phyloP scores from a whole-genome alignment of 2,888 invertebrate genomes.

The Eupithecia exiguata region DNA sequence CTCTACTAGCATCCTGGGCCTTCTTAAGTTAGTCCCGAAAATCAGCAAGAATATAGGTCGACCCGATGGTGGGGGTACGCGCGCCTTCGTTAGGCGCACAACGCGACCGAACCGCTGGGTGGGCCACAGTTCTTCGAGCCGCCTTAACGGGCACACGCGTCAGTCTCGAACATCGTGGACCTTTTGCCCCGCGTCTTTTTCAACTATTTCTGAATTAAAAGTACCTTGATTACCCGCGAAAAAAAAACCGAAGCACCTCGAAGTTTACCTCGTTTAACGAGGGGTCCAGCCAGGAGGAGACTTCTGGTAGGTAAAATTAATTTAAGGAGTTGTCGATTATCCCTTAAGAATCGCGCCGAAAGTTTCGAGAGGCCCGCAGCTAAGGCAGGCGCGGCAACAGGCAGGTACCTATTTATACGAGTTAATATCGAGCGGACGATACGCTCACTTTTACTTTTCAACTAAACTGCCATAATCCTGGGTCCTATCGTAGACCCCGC shows the following conservation, averaged over 20 bases:
- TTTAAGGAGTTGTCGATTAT: conserved; percentile 41
- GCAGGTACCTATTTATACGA: conserved; percentile 61
- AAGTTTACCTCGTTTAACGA: conserved; percentile 13
- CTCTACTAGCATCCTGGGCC: background rate
- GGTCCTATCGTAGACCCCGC: conserved; percentile 59
- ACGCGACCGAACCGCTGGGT: conserved; percentile 26
- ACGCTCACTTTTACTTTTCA: conserved; percentile 67
- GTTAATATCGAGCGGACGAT: conserved; percentile 67
- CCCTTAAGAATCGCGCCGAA: conserved; percentile 63
- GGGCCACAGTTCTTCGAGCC: conserved; percentile 41
- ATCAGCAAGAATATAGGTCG: background rate
- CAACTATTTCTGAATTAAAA: conserved; percentile 53
- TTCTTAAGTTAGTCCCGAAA: background rate
- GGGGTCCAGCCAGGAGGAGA: conserved; percentile 38
- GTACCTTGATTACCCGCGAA: conserved; percentile 1
- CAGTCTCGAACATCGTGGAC: background rate
- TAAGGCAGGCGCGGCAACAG: conserved; percentile 71
- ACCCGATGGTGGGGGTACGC: conserved; percentile 7
- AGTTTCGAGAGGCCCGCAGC: conserved; percentile 58
- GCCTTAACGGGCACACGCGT: conserved; percentile 59
- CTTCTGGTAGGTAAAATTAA: conserved; percentile 64
- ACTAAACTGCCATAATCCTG: conserved; percentile 63
- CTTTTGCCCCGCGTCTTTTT: conserved; percentile 56
- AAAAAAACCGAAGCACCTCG: conserved; percentile 53
- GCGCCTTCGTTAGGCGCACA: conserved; percentile 38